Evolutionary conservation across 1,140 invertebrate species (phyloP).

Genomic region (Hormaphis cornu): DNA sequence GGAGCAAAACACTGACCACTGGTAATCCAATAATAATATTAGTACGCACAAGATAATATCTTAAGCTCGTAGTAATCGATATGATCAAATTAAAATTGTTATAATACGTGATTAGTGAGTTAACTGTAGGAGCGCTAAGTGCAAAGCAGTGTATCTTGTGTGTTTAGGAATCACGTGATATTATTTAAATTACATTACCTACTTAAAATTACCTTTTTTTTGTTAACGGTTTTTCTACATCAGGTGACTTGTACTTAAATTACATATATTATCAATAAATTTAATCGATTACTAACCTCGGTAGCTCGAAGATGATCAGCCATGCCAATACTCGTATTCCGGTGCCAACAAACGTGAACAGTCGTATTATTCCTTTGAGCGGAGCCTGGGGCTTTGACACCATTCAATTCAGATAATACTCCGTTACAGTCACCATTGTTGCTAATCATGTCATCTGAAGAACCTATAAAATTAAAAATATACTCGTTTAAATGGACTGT

Average conservation of each 20-base stretch:
- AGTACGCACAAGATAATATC: background rate
- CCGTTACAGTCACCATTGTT: conserved; percentile 47
- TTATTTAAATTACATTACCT: too few relatives aligned
- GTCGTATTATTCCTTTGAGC: conserved; percentile 72
- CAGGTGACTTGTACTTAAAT: too few relatives aligned
- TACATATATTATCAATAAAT: too few relatives aligned
- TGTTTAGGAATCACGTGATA: too few relatives aligned
- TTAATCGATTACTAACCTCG: conserved; percentile 51
- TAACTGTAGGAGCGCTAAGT: too few relatives aligned
- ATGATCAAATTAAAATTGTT: too few relatives aligned
- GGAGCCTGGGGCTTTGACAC: conserved; percentile 41
- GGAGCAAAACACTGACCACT: background rate
- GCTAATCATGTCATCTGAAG: conserved; percentile 64
- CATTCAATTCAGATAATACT: conserved; percentile 40
- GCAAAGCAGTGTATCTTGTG: too few relatives aligned
- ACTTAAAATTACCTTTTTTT: too few relatives aligned
- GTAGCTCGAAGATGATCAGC: conserved; percentile 72
- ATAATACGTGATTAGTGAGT: too few relatives aligned
- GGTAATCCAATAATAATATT: too few relatives aligned
- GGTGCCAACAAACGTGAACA: conserved; percentile 96
- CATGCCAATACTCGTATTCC: conserved; percentile 76
- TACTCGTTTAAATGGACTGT: background rate
- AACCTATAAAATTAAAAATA: conserved; percentile 45
- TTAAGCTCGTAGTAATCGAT: too few relatives aligned
- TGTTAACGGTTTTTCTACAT: too few relatives aligned